Base-by-base conservation (phyloP, 2,888 invertebrate genomes). In the Geotrupes spiniger region DNA sequence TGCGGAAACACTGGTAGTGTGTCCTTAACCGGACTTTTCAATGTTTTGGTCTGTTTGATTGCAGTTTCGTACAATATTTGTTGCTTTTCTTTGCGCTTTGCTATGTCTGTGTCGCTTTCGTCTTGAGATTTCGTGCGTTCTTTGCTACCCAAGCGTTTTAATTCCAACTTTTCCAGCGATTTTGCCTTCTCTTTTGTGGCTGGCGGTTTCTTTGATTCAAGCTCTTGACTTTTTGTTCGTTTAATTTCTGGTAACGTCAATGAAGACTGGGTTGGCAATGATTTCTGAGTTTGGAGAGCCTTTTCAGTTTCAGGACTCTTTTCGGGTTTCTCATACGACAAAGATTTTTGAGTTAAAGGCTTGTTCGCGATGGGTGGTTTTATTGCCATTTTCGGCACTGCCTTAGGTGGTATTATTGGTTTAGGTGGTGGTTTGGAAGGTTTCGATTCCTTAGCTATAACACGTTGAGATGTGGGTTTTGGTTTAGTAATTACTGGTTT, bases 31-130 rank as follows among this genome's bases (percentile, higher is more conserved):
- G 87, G 87, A 67, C 86, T 86, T 25, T 86, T 79, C 55, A 86
- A 74, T 0, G 85, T 85, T 61, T 85, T 85, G 0, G 85, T 85
- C 70, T 86, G 86, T 65, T 86, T 85, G 63, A 87, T 80, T 2
- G 86, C 86, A 2, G 83, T 84, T 73, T 87, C 86, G 59, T 87
- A 87, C 1, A 87, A 69, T 77, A 85, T 82, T 65, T 87, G 87
- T 61, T 87, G 87, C 54, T 85, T 81, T 62, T 85, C 85, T 68
- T 85, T 84, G 37, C 87, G 79, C 66, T 86, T 86, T 1, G 81
- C 84, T 38, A 81, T 81, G 66, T 85, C 85, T 0, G 83, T 80
- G 59, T 85, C 86, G 52, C 83, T 83, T 55, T 86, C 86, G 64
- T 86, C 86, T 67, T 84, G 84, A 1, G 85, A 85, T 64, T 83